Base-by-base conservation (phyloP, 2,113 vertebrate species). In the Dinomys branickii region DNA sequence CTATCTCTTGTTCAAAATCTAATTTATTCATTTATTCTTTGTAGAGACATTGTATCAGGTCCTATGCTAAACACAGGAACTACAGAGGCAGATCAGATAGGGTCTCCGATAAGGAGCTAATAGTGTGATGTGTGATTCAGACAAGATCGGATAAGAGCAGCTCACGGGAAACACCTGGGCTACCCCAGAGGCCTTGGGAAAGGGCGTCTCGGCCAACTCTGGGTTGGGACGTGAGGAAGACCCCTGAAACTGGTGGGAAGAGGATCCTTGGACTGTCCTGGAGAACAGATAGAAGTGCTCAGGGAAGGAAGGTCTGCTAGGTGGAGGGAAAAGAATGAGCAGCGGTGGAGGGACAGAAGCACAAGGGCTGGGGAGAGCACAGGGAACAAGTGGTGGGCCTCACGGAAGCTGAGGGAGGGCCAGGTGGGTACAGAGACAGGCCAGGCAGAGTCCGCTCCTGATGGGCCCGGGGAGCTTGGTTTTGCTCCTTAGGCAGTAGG, bases 21-120 rank as follows among this genome's bases (percentile, higher is more conserved):
- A 77, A 85, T 96, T 58, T 97, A 97, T 96, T 96, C 93, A 95
- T 71, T 84, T 96, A 87, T 94, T 97, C 85, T 41, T 71, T 78
- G 38, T 87, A 83, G 89, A 96, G 85, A 88, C 75, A 82, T 90
- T 93, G 38, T 98, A 94, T 97, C 91, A 93, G 56, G 86, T 56
- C 47, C 63, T 88, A 3, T 92, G 85, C 77, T 73, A 28, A 94
- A 85, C 96, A 85, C 90, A 93, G 22, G 28, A 50, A 88, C 85
- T 93, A 73, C 88, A 97, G 83, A 93, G 61, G 44, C 61, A 93
- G 90, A 96, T 81, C 63, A 94, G 95, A 96, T 92, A 78, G 26
- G 58, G 87, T 35, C 93, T 56, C 85, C 88, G 96, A 97, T 94
- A 95, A 92, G 94, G 52, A 82, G 69, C 89, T 91, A 28, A 69